Percentiles rank a stretch among this genome's conserved stretches.
Evolutionary conservation across 2,888 invertebrate genomes (phyloP).

Genomic region (Actias luna): DNA sequence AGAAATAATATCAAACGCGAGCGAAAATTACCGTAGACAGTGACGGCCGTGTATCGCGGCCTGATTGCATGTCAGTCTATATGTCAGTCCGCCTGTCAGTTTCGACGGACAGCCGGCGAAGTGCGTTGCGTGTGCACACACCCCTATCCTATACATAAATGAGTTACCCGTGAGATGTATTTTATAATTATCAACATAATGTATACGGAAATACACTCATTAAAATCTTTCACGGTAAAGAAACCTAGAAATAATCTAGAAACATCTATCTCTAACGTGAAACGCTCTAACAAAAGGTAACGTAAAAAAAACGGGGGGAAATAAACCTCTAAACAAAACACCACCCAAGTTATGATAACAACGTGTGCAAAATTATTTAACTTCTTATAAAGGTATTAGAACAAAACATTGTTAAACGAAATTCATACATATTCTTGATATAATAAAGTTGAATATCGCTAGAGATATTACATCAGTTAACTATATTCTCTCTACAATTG

Average conservation of each 20-base stretch:
- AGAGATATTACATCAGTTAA: background rate
- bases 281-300: background rate
- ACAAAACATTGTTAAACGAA: background rate
- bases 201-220: too few species aligned
- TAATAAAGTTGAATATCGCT: background rate
- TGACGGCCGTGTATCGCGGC: conserved; percentile 32
- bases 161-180: background rate
- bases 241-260: too few species aligned
- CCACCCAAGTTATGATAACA: conserved; percentile 74
- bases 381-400: background rate
- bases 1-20: background rate
- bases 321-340: conserved; percentile 66
- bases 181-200: too few species aligned
- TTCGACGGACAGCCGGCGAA: conserved; percentile 20
- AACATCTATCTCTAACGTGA: too few species aligned
- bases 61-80: conserved; percentile 61
- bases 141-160: background rate
- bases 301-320: background rate
- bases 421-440: background rate
- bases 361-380: conserved; percentile 46
- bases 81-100: conserved; percentile 29
- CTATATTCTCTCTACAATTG: background rate
- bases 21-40: conserved; percentile 14
- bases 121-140: conserved; percentile 32
- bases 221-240: too few species aligned